Conservation (phyloP, 2,797 vertebrate species). For the Leptatherina wallacei region DNA sequence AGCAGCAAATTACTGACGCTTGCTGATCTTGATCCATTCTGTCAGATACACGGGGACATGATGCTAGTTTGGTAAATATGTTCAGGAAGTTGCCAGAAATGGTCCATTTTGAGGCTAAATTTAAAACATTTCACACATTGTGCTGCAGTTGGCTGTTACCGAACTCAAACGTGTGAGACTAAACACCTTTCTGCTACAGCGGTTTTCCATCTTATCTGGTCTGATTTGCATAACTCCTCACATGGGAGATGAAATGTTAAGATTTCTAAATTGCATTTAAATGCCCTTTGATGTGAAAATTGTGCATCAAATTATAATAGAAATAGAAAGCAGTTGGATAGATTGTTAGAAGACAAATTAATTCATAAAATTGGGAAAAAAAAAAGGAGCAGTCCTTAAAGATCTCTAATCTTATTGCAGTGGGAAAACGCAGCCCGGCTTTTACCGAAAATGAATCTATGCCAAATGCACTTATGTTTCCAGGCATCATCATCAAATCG, state of each 20-base stretch:
- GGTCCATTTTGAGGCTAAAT: background rate
- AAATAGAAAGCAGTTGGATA: background rate
- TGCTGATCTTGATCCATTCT: conserved; percentile 15
- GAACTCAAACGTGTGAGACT: background rate
- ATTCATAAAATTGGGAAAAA: background rate
- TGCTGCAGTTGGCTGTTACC: background rate
- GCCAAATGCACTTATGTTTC: background rate
- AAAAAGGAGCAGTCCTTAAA: background rate
- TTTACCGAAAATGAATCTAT: background rate
- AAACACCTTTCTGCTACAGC: background rate
- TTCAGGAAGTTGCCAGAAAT: background rate
- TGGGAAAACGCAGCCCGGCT: background rate
- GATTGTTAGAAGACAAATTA: background rate
- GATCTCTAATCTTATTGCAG: background rate
- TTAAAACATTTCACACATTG: background rate
- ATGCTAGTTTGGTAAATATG: conserved; percentile 11
- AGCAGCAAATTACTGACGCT: conserved; percentile 15
- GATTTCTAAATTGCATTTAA: background rate
- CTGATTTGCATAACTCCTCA: background rate
- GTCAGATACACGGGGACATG: conserved; percentile 13
- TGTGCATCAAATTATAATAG: background rate
- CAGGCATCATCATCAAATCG: background rate
- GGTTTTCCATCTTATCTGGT: background rate
- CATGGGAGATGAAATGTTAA: background rate
- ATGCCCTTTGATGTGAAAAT: background rate